A percentile compares a stretch with the other conserved stretches of the same genome.
These are phyloP conservation scores for Drosophila antonietae DNA, from an alignment of 2,888 invertebrate species.

Conservation along the genomic window DNA sequence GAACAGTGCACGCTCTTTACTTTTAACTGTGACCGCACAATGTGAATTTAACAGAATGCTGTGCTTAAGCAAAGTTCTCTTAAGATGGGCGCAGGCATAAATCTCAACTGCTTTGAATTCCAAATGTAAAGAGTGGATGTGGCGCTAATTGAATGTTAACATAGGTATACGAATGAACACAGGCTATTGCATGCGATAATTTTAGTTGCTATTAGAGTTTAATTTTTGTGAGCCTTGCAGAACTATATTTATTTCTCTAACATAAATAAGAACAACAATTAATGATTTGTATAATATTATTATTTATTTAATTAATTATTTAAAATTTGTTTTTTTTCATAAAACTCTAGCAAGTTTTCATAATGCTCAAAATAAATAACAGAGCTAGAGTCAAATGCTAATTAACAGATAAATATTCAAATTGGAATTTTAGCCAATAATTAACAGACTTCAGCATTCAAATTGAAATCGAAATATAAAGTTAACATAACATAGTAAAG, in stretches of 20 bases:
- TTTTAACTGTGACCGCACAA: background rate
- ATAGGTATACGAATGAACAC: background rate
- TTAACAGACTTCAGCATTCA: background rate
- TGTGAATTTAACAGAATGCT: background rate
- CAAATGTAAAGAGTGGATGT: background rate
- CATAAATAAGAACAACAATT: no score
- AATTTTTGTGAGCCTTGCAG: background rate
- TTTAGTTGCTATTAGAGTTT: background rate
- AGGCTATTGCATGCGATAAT: background rate
- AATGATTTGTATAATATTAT: no score
- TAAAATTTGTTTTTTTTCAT: no score
- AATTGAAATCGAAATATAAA: background rate
- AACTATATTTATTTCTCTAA: no score
- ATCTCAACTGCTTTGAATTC: background rate
- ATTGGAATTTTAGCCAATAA: background rate
- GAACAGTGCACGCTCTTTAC: conserved; percentile 26
- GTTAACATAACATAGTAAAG: background rate
- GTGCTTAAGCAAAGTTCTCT: background rate
- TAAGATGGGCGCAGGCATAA: no score
- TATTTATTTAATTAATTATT: no score
- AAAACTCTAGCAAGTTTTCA: no score
- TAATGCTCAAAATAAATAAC: background rate
- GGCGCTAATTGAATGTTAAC: background rate
- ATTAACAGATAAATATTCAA: background rate
- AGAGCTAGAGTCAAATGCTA: background rate